These are phyloP conservation scores for Hylaeus anthracinus DNA, from an alignment of 1,140 invertebrate species.

Conservation along the genomic window DNA sequence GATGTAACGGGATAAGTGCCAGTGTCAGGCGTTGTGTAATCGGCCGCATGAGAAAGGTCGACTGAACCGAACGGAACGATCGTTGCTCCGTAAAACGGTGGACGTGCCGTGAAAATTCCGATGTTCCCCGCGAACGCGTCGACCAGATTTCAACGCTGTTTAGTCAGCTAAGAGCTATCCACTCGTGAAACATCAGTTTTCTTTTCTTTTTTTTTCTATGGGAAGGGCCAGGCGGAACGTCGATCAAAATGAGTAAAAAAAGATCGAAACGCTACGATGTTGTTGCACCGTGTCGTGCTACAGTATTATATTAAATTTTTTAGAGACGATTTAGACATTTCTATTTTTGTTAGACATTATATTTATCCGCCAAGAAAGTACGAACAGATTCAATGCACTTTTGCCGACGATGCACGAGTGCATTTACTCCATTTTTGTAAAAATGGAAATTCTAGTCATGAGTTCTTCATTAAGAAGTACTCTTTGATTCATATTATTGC, in stretches of 20 bases:
- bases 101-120: constrained; percentile 44
- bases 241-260: neutral
- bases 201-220: neutral
- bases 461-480: too few relatives aligned
- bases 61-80: constrained; percentile 35
- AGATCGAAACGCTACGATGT: neutral
- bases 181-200: neutral
- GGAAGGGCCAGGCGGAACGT: neutral
- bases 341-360: too few relatives aligned
- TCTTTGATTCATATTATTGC: too few relatives aligned
- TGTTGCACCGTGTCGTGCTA: neutral
- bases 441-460: too few relatives aligned
- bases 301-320: too few relatives aligned
- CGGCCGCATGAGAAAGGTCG: constrained; percentile 48
- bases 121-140: constrained; percentile 17
- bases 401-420: too few relatives aligned
- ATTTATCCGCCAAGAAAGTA: too few relatives aligned
- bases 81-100: constrained; percentile 48
- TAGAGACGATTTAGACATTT: too few relatives aligned
- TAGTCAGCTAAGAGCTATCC: neutral
- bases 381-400: too few relatives aligned
- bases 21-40: constrained; percentile 50
- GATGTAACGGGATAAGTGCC: constrained; percentile 54
- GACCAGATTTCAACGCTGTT: constrained; percentile 14
- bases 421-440: too few relatives aligned